Percentiles rank a stretch among this genome's conserved stretches.
Evolutionary conservation across 2,888 invertebrate genomes (phyloP).

Genomic region (Pyralis farinalis): DNA sequence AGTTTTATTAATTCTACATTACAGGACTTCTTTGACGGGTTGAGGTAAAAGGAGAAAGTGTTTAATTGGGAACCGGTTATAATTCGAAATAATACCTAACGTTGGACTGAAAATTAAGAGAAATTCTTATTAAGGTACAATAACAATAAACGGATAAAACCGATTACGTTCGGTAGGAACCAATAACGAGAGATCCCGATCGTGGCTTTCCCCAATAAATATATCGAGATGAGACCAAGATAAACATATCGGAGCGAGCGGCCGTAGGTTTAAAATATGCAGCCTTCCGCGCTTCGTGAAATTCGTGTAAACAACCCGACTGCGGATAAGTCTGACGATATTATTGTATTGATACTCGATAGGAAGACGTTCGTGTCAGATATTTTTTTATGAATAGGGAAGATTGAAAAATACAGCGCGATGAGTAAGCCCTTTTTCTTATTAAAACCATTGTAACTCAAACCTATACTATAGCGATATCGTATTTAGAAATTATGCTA

Average conservation of each 20-base stretch:
- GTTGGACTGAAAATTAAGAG: slow-evolving; percentile 12
- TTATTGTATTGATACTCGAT: slow-evolving; percentile 53
- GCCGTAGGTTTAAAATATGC: slow-evolving; percentile 71
- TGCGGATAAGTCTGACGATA: slow-evolving; percentile 53
- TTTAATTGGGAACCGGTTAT: background rate
- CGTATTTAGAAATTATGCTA: slow-evolving; percentile 1
- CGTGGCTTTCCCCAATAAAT: slow-evolving; percentile 68
- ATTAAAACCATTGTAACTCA: slow-evolving; percentile 5
- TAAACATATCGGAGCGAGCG: slow-evolving; percentile 63
- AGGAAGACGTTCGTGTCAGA: slow-evolving; percentile 32
- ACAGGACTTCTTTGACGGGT: slow-evolving; percentile 42
- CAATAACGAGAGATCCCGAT: slow-evolving; percentile 60
- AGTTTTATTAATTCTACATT: slow-evolving; percentile 51
- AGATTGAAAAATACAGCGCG: slow-evolving; percentile 25
- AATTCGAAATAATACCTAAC: background rate
- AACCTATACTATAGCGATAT: background rate
- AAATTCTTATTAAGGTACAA: slow-evolving; percentile 37
- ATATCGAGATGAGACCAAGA: slow-evolving; percentile 73
- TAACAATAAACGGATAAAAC: slow-evolving; percentile 48
- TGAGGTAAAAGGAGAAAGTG: background rate
- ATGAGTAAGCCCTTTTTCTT: slow-evolving; percentile 5
- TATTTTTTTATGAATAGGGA: slow-evolving; percentile 36
- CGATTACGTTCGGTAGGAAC: slow-evolving; percentile 51
- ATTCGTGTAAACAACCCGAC: slow-evolving; percentile 66
- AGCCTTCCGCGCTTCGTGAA: slow-evolving; percentile 60